phyloP scores from a whole-genome alignment of 2,888 invertebrate genomes.

The Lasioglossum figueresi region DNA sequence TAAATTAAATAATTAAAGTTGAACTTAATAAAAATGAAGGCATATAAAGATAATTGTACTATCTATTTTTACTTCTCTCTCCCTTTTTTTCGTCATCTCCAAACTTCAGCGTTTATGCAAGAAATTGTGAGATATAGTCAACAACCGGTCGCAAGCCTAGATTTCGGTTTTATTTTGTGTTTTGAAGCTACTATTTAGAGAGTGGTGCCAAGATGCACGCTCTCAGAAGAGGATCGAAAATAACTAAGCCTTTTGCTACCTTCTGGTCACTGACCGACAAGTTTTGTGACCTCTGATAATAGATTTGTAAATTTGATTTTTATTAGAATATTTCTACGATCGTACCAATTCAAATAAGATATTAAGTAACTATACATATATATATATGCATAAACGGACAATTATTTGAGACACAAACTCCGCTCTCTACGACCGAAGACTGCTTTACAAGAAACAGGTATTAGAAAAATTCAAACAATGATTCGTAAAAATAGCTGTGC shows the following conservation, averaged over 20 bases:
- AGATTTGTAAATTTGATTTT: not conserved
- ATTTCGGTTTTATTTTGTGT: slow-evolving; percentile 65
- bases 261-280: slow-evolving; percentile 70
- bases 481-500: not conserved
- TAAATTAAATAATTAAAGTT: not conserved
- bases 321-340: not conserved
- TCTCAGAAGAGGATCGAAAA: slow-evolving; percentile 65
- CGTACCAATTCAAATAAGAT: not conserved
- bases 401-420: not conserved
- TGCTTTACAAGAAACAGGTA: not conserved
- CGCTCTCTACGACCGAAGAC: not conserved
- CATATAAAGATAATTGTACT: not conserved
- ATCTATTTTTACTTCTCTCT: not conserved
- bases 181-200: slow-evolving; percentile 69
- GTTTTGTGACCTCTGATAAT: slow-evolving; percentile 44
- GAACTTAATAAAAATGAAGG: not conserved
- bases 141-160: slow-evolving; percentile 22
- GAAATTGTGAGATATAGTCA: slow-evolving; percentile 3
- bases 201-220: slow-evolving; percentile 62
- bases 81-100: not conserved
- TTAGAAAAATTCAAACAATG: not conserved
- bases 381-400: not conserved
- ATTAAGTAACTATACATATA: not conserved
- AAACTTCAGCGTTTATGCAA: slow-evolving; percentile 28
- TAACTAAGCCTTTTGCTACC: slow-evolving; percentile 60